Evolutionary conservation across 2,888 invertebrate species (phyloP).

Genomic region (Lomographa bimaculata): DNA sequence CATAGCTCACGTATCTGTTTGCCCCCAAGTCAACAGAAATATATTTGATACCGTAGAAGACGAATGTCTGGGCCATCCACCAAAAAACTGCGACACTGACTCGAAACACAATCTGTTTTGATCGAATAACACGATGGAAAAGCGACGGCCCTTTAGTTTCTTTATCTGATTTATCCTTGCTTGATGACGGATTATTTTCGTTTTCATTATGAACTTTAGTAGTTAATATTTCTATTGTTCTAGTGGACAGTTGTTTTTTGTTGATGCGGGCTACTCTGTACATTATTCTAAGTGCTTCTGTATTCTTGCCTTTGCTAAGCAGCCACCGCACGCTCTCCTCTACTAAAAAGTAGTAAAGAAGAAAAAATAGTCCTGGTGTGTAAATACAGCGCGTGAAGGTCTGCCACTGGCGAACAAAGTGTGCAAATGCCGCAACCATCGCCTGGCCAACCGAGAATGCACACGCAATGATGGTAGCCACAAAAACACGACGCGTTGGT

Average conservation of each 20-base stretch:
- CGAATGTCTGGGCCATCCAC: constrained; percentile 91
- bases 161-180: too few species aligned
- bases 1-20: constrained; percentile 90
- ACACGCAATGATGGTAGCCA: constrained; percentile 85
- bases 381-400: constrained; percentile 84
- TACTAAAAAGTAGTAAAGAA: constrained; percentile 84
- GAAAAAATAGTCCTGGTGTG: constrained; percentile 84
- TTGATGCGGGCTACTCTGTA: constrained; percentile 74
- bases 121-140: constrained; percentile 69
- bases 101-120: constrained; percentile 77
- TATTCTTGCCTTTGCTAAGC: constrained; percentile 83
- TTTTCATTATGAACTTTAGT: too few species aligned
- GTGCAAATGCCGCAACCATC: constrained; percentile 84
- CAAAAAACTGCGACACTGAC: constrained; percentile 87
- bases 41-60: constrained; percentile 91
- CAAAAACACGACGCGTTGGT: constrained; percentile 85
- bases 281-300: constrained; percentile 77
- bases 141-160: constrained; percentile 44
- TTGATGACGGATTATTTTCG: too few species aligned
- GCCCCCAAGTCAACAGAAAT: constrained; percentile 90
- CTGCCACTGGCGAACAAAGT: constrained; percentile 86
- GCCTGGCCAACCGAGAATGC: constrained; percentile 87
- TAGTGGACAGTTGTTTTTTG: constrained; percentile 62
- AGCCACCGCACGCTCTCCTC: constrained; percentile 89
- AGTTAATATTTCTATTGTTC: constrained; percentile 40